Base-by-base conservation (phyloP, 2,888 invertebrate species). In the Dastarcus helophoroides region DNA sequence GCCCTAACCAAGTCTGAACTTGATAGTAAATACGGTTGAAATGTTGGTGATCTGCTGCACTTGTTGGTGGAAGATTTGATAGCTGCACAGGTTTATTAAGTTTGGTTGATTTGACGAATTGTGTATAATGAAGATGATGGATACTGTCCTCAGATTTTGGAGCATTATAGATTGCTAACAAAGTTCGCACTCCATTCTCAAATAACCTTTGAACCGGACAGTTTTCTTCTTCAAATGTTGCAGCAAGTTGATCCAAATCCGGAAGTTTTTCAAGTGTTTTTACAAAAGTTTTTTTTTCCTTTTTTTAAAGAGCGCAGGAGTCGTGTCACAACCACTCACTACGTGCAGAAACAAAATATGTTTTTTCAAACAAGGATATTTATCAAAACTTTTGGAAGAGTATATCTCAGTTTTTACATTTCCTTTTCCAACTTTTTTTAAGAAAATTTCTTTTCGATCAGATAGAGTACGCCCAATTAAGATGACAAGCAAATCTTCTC, bases 181-280 rank as follows among this genome's bases (percentile, higher is more conserved):
- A 42, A 39, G 42, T 47, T 23, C 41, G 41, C 14, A 42, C 24
- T 44, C 45, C 44, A 47, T 33, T 43, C 26, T 48, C 40, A 31
- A 35, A 46, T 47, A 51, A 50, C 47, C 32, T 41, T 43, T 53
- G 46, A 38, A 31, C 34, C 7, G 50, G 43, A 41, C 47, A 53
- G 41, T 54, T 56, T 54, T 51, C 49, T 51, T 51, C 37, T 48
- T 48, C 39, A 50, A 53, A 55, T 46, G 31, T 27, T 50, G 28
- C 36, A 39, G 38, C 42, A 19, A 45, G 35, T 42, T 45, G 30
- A 38, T 48, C 39, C 31, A 51, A 49, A 48, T 51, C 38, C 17
- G 42, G 33, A 31, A 41, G 41, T 45, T 48, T 50, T 36, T 50
- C 46, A 23, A 48, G 38, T 28, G 32, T 30, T 41, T 36, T 52